These are phyloP conservation scores for Bettongia penicillata DNA, from an alignment of 2,113 vertebrate species.

Conservation along the genomic window DNA sequence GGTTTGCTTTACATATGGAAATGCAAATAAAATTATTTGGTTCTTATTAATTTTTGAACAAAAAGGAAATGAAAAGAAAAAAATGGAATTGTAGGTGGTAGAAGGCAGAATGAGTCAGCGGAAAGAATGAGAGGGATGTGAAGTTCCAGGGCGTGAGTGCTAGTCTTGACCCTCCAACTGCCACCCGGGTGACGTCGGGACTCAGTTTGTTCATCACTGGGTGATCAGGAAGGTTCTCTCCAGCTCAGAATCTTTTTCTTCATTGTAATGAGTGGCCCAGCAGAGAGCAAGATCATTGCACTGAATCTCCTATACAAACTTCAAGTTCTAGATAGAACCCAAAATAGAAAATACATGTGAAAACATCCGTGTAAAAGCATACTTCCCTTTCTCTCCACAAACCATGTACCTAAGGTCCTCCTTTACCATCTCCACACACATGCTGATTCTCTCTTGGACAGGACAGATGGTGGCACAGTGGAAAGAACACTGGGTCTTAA, in stretches of 20 bases:
- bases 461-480: not conserved
- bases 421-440: not conserved
- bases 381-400: not conserved
- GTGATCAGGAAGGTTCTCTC: not conserved
- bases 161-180: not conserved
- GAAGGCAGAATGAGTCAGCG: not conserved
- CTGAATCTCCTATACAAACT: not conserved
- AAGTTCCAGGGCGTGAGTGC: not conserved
- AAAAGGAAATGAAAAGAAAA: not conserved
- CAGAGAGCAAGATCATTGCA: not conserved
- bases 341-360: not conserved
- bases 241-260: not conserved
- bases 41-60: not conserved
- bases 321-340: not conserved
- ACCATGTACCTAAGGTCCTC: not conserved
- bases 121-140: not conserved
- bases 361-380: not conserved
- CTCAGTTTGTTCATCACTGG: not conserved
- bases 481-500: not conserved
- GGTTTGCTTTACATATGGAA: not conserved
- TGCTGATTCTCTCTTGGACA: not conserved
- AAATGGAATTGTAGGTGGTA: not conserved
- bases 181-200: not conserved
- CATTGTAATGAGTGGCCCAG: not conserved
- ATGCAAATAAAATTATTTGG: not conserved